Conservation (phyloP, 2,797 vertebrate species). For the Pseudochromis fuscus region DNA sequence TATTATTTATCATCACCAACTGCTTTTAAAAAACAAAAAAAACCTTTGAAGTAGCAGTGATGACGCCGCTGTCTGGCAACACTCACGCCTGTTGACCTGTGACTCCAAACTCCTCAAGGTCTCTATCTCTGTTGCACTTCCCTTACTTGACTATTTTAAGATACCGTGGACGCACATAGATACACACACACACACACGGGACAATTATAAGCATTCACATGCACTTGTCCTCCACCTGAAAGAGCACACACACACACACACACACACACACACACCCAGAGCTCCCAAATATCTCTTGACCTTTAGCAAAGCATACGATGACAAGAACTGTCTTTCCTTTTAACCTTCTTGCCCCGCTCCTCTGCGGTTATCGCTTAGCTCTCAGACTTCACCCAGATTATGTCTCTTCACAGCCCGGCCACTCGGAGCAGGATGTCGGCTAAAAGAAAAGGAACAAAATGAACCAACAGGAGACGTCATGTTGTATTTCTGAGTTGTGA, state of each 20-base stretch:
- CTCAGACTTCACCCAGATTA: conserved; percentile 81
- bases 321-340: conserved; percentile 85
- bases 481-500: conserved; percentile 71
- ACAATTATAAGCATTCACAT: conserved; percentile 52
- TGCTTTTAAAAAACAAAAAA: conserved; percentile 70
- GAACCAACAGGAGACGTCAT: conserved; percentile 58
- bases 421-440: conserved; percentile 57
- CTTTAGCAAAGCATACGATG: conserved; percentile 78
- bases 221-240: conserved; percentile 33
- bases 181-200: conserved; percentile 9
- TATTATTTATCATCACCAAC: conserved; percentile 56
- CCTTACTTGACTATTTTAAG: conserved; percentile 87
- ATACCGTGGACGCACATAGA: conserved; percentile 60
- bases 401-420: conserved; percentile 75
- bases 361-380: conserved; percentile 80
- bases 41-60: conserved; percentile 79
- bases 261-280: conserved; percentile 47
- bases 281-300: conserved; percentile 67
- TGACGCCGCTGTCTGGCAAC: conserved; percentile 78
- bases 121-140: conserved; percentile 79
- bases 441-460: conserved; percentile 44
- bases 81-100: conserved; percentile 80
- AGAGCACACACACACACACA: conserved; percentile 49
- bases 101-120: conserved; percentile 75
- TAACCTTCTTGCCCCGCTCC: conserved; percentile 83